A percentile compares a stretch with the other conserved stretches of the same genome.
phyloP scores from a whole-genome alignment of 2,113 vertebrate species.

The Lamprologus speciosus region DNA sequence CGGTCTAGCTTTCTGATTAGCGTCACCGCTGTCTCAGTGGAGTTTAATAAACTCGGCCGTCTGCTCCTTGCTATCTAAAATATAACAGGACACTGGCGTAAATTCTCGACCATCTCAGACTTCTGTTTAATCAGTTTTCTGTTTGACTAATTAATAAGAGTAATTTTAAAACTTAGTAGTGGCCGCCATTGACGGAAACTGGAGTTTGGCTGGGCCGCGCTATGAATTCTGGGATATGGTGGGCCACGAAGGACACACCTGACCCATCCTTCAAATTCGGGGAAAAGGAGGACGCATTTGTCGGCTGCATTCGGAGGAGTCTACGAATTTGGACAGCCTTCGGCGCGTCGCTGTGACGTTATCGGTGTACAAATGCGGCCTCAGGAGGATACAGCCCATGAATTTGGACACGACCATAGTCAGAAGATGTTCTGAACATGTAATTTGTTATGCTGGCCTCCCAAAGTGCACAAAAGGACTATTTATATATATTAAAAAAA shows the following conservation, averaged over 20 bases:
- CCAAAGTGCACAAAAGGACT: not conserved
- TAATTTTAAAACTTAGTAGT: not conserved
- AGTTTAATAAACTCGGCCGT: not conserved
- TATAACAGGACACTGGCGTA: too few species aligned
- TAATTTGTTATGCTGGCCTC: not conserved
- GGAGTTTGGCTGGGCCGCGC: not conserved
- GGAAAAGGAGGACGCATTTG: not conserved
- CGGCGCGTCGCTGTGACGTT: not conserved
- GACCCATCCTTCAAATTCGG: not conserved
- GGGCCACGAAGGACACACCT: not conserved
- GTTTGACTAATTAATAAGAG: not conserved
- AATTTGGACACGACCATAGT: not conserved
- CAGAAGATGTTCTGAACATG: not conserved
- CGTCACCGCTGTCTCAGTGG: not conserved
- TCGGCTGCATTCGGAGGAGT: not conserved
- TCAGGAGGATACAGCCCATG: not conserved
- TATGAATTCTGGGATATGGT: not conserved
- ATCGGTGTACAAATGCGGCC: not conserved
- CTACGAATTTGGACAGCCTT: not conserved
- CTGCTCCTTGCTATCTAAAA: too few species aligned
- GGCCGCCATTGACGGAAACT: fast-evolving
- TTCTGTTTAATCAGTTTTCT: too few species aligned
- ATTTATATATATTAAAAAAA: not conserved
- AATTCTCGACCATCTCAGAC: too few species aligned
- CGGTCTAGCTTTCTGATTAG: too few species aligned